Conservation (phyloP, 2,888 invertebrate species). For the Parnassius mnemosyne region DNA sequence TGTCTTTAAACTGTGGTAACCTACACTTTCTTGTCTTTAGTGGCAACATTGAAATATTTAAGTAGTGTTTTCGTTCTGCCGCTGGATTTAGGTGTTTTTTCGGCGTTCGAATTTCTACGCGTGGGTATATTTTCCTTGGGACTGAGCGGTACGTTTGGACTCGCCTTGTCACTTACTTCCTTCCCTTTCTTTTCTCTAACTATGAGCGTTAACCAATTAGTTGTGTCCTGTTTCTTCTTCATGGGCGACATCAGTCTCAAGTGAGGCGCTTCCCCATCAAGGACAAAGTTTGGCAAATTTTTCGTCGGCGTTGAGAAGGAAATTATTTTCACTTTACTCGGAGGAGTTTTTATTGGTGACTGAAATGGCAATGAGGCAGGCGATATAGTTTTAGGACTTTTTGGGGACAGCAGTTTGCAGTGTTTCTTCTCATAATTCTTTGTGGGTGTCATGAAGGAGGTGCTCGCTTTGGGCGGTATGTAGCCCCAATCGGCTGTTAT, state of each 20-base stretch:
- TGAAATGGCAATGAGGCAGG: slow-evolving; percentile 34
- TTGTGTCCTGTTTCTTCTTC: slow-evolving; percentile 81
- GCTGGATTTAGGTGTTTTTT: slow-evolving; percentile 46
- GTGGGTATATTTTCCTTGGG: slow-evolving; percentile 48
- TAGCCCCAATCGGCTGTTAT: slow-evolving; percentile 47
- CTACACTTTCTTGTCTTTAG: slow-evolving; percentile 41
- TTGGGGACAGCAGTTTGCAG: slow-evolving; percentile 51
- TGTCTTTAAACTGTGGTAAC: not conserved
- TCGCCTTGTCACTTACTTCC: slow-evolving; percentile 27
- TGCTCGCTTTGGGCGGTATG: slow-evolving; percentile 43
- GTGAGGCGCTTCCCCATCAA: slow-evolving; percentile 89
- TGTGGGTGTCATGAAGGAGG: slow-evolving; percentile 61
- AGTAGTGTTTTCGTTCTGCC: slow-evolving; percentile 54
- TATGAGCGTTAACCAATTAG: slow-evolving; percentile 84
- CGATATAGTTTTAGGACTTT: slow-evolving; percentile 44
- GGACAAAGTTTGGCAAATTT: slow-evolving; percentile 88
- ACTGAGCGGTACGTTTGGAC: slow-evolving; percentile 39
- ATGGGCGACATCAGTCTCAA: slow-evolving; percentile 85
- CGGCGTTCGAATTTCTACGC: slow-evolving; percentile 50
- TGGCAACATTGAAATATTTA: slow-evolving; percentile 58
- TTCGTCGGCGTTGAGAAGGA: slow-evolving; percentile 81
- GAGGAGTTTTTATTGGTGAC: slow-evolving; percentile 47
- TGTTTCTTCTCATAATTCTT: slow-evolving; percentile 51
- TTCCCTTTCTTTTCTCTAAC: slow-evolving; percentile 42
- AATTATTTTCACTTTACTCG: slow-evolving; percentile 45